These are phyloP conservation scores for Antechinus flavipes DNA, from an alignment of 2,113 vertebrate species.

Conservation along the genomic window DNA sequence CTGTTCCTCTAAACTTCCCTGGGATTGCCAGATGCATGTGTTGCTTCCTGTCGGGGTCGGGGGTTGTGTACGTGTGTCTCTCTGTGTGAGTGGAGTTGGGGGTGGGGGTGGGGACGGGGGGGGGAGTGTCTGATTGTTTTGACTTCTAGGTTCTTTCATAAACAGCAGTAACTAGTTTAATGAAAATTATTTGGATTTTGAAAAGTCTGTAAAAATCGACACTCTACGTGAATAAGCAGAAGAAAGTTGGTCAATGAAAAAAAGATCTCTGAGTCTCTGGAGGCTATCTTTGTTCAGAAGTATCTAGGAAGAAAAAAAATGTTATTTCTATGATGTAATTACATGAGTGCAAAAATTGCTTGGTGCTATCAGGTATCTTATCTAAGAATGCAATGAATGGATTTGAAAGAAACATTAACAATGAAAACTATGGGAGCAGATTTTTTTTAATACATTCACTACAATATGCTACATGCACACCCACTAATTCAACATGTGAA, in stretches of 20 bases:
- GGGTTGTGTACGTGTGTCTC: neutral
- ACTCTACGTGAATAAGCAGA: conserved; percentile 41
- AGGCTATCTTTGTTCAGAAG: conserved; percentile 30
- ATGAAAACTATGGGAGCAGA: neutral
- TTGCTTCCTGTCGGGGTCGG: conserved; percentile 55
- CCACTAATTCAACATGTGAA: conserved; percentile 26
- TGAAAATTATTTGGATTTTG: neutral
- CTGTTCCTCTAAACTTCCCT: conserved; percentile 51
- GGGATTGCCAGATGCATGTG: conserved; percentile 45
- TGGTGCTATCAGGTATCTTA: neutral
- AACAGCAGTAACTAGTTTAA: conserved; percentile 34
- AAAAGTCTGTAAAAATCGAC: conserved; percentile 53
- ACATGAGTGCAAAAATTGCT: conserved; percentile 39
- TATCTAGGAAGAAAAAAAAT: conserved; percentile 52
- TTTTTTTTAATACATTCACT: conserved; percentile 39
- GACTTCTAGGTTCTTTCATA: conserved; percentile 11
- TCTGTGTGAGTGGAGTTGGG: neutral
- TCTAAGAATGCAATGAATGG: neutral
- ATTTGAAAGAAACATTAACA: conserved; percentile 41
- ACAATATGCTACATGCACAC: neutral
- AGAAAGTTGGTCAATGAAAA: conserved; percentile 67
- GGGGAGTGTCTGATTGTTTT: neutral
- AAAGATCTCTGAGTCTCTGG: conserved; percentile 5
- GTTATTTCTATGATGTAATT: conserved; percentile 63
- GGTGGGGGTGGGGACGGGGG: neutral